Percentiles rank a stretch among this genome's conserved stretches.
Evolutionary conservation across 1,140 invertebrate genomes (phyloP).

Genomic region (Bombus breviceps): DNA sequence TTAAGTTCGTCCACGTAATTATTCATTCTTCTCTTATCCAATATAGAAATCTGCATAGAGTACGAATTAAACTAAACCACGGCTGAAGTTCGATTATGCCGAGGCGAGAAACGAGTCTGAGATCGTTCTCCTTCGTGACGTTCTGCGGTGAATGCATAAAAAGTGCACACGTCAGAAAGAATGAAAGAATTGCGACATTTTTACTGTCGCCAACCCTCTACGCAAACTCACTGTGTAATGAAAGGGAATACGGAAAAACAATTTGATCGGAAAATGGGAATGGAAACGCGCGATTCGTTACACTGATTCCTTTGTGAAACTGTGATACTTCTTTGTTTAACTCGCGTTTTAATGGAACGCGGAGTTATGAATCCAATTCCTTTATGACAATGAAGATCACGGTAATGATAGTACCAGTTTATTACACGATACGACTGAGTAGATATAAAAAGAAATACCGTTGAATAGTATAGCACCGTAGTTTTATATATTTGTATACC

Average conservation of each 20-base stretch:
- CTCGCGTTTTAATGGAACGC: background rate
- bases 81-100: background rate
- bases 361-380: background rate
- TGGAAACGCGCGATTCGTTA: background rate
- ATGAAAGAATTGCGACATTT: conserved; percentile 21
- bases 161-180: conserved; percentile 8
- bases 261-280: conserved; percentile 16
- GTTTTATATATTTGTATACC: background rate
- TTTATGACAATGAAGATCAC: background rate
- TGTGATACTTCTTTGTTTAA: background rate
- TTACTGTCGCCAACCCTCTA: background rate
- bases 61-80: background rate
- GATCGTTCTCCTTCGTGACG: conserved; percentile 10
- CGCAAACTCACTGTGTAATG: conserved; percentile 20
- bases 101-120: background rate
- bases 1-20: background rate
- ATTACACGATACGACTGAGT: background rate
- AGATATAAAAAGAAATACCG: background rate
- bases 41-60: background rate
- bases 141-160: background rate
- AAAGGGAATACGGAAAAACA: conserved; percentile 24
- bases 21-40: background rate
- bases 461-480: background rate
- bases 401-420: background rate
- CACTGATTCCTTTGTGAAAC: background rate